Percentiles rank a stretch among this genome's conserved stretches.
These are phyloP conservation scores for Bombylius discolor DNA, from an alignment of 2,888 invertebrate genomes.

Conservation along the genomic window DNA sequence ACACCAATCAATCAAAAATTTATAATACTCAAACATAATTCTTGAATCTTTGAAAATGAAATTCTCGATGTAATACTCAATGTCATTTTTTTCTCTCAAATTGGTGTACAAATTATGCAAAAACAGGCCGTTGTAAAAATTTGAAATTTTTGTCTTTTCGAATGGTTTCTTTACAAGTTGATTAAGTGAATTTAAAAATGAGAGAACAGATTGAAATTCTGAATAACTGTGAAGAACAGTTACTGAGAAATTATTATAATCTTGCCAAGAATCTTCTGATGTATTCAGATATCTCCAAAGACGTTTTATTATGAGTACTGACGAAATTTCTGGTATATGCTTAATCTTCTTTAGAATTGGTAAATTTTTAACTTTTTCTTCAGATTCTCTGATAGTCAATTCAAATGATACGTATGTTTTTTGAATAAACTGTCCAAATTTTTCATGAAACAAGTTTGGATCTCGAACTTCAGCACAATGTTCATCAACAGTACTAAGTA, in stretches of 20 bases:
- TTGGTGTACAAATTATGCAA: constrained; percentile 56
- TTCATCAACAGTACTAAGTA: constrained; percentile 27
- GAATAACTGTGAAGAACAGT: constrained; percentile 30
- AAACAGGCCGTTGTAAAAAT: constrained; percentile 61
- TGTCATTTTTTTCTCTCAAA: constrained; percentile 44
- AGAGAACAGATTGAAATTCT: constrained; percentile 33
- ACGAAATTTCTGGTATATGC: constrained; percentile 28
- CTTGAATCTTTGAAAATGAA: constrained; percentile 34
- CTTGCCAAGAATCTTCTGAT: constrained; percentile 30
- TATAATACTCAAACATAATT: constrained; percentile 31
- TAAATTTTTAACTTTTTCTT: constrained; percentile 20
- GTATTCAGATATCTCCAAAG: constrained; percentile 32
- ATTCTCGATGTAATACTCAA: constrained; percentile 41
- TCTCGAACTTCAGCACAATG: constrained; percentile 30
- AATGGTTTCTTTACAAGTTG: constrained; percentile 48
- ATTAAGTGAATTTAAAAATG: constrained; percentile 42
- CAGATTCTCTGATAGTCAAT: constrained; percentile 11
- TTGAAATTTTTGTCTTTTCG: constrained; percentile 43
- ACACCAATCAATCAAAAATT: constrained; percentile 28
- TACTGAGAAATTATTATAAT: constrained; percentile 28
- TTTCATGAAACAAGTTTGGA: constrained; percentile 23
- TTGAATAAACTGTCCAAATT: constrained; percentile 26
- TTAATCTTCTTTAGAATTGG: constrained; percentile 22
- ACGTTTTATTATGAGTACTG: constrained; percentile 27
- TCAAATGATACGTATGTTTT: constrained; percentile 18